phyloP scores from a whole-genome alignment of 2,113 vertebrate genomes.

The Terrapene triunguis region DNA sequence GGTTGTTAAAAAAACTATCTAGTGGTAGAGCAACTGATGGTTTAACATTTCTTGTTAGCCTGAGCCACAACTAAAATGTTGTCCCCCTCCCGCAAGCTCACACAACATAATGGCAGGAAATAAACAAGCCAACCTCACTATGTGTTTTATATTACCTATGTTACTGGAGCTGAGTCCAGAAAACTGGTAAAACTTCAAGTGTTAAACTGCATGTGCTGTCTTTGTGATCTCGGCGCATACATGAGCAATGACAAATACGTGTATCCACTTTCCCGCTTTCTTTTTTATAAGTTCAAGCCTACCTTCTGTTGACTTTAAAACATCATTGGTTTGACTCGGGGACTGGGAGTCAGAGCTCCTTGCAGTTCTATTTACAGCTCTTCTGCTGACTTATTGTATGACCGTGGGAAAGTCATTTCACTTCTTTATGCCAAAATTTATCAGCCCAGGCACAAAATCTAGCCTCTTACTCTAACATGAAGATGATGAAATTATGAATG shows the following conservation, averaged over 20 bases:
- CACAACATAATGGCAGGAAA: not conserved
- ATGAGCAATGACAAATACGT: not conserved
- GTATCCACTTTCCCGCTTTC: not conserved
- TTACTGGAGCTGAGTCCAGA: not conserved
- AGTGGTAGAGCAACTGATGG: not conserved
- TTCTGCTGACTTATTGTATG: rapidly evolving
- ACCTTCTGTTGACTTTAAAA: not conserved
- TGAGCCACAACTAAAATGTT: not conserved
- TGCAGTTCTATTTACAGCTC: not conserved
- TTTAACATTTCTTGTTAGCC: not conserved
- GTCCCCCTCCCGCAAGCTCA: not conserved
- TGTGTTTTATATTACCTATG: not conserved
- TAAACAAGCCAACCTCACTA: not conserved
- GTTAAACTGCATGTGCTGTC: not conserved
- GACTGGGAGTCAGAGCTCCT: not conserved
- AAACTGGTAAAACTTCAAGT: not conserved
- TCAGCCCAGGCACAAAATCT: not conserved
- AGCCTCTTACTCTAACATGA: not conserved
- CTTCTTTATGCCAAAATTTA: not conserved
- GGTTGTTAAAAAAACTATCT: not conserved
- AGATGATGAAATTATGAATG: not conserved
- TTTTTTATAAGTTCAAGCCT: not conserved
- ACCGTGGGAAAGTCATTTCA: not conserved
- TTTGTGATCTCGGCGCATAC: not conserved
- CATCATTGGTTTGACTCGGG: not conserved